Conservation (phyloP, 1,140 invertebrate species). For the Galleria mellonella region DNA sequence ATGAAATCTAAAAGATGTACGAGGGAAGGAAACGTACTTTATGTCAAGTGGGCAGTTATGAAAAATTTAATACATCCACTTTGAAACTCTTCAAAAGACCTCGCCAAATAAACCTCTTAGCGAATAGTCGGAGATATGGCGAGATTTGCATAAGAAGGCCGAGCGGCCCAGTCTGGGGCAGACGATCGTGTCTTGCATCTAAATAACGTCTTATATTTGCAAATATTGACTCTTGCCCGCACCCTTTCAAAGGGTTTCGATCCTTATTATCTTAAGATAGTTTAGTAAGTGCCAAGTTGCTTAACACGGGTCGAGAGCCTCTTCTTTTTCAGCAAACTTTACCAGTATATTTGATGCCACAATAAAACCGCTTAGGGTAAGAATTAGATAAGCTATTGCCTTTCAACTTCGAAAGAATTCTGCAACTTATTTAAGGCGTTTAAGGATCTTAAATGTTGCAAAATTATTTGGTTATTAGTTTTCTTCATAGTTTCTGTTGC, state of each 20-base stretch:
- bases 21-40: conserved; percentile 15
- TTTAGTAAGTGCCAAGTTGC: conserved; percentile 44
- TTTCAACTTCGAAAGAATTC: not conserved
- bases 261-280: conserved; percentile 56
- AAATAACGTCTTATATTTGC: conserved; percentile 69
- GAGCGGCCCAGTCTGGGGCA: conserved; percentile 33
- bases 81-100: conserved; percentile 39
- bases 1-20: too few species aligned
- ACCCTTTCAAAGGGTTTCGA: conserved; percentile 53
- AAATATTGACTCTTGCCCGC: conserved; percentile 65
- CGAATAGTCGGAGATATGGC: conserved; percentile 52
- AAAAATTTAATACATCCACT: conserved; percentile 63
- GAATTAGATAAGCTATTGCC: not conserved
- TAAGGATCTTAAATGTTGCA: too few species aligned
- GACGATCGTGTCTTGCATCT: conserved; percentile 65
- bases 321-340: conserved; percentile 14
- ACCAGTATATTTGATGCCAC: conserved; percentile 3
- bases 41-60: conserved; percentile 50
- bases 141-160: conserved; percentile 61
- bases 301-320: conserved; percentile 24
- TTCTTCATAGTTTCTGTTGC: too few species aligned
- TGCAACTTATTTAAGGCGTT: too few species aligned
- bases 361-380: not conserved
- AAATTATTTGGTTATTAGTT: too few species aligned
- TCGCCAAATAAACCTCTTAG: conserved; percentile 61